Base-by-base conservation (phyloP, 92 coral and sea anemone species). In the Epizoanthus ramosus region DNA sequence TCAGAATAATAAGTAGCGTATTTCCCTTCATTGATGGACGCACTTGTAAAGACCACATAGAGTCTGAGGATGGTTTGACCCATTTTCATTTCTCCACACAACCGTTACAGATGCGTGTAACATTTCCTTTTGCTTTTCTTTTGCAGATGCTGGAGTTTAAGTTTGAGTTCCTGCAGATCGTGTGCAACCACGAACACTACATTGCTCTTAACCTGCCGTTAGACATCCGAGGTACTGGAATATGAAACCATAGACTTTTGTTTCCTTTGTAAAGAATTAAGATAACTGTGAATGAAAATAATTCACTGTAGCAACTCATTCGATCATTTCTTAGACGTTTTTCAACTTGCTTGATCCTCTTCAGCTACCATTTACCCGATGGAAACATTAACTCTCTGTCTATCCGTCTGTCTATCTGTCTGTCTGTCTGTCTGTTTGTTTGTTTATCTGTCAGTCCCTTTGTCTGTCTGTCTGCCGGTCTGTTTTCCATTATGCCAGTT, bases 131-230 rank as follows among this genome's bases (percentile, higher is more conserved):
- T 18, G 8, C 60, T 50, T 73, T 74, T 68, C 19, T 79, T 84
- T 60, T 16, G n/a, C 75, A 96, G 99, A 96, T 96, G 99, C 92
- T 95, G 83, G 98, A 96, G 84, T 96, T 96, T 87, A 96, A 94
- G 87, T 96, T 96, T 79, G 97, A 96, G 87, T 96, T 96, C 73
- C 95, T 96, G 13, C 93, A 91, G 74, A 94, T 94, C 35, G 92
- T 96, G 37, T 96, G 98, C 58, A 94, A 96, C 77, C 99, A 96
- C 63, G 99, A 96, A 79, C 99, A 96, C 86, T 96, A 90, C 88
- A 96, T 96, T 67, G 96, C 99, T 0, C 97, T 96, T 73, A 96
- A 96, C 84, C 92, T 96, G 57, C 99, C 99, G 3, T 65, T 96
- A 75, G 99, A 96, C 75, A 86, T 92, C 74, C 84, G 99, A 92